A percentile compares a stretch with the other conserved stretches of the same genome.
Conservation (phyloP, 2,797 vertebrate genomes). For the Falco peregrinus region DNA sequence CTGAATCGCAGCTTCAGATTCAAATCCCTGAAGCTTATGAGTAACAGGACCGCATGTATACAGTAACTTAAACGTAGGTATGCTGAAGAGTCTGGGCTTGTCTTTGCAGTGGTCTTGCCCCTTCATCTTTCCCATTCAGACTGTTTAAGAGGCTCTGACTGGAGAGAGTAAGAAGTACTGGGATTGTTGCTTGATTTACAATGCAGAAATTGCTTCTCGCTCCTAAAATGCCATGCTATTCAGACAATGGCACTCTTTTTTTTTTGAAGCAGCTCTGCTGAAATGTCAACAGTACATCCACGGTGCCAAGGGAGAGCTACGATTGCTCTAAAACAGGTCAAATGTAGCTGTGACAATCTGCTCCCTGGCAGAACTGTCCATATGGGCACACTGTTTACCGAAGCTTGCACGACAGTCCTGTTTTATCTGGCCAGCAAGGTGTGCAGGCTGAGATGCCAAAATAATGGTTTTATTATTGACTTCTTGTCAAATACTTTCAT, state of each 20-base stretch:
- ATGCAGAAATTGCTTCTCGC: not conserved
- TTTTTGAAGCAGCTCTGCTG: not conserved
- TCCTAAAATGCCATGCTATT: not conserved
- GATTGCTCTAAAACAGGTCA: constrained; percentile 29
- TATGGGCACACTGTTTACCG: constrained; percentile 1
- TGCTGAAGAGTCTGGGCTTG: not conserved
- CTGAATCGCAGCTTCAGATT: not conserved
- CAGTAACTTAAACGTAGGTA: not conserved
- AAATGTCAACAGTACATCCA: constrained; percentile 8
- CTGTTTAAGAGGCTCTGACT: not conserved
- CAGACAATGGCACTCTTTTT: not conserved
- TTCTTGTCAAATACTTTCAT: not conserved
- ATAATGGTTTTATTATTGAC: not conserved
- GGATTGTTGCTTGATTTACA: not conserved
- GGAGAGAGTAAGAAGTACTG: not conserved
- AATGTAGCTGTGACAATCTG: constrained; percentile 26
- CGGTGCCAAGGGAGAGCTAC: not conserved
- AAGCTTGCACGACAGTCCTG: not conserved
- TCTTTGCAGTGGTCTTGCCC: not conserved
- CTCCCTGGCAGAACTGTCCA: not conserved
- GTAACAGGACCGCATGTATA: not conserved
- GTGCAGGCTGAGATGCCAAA: not conserved
- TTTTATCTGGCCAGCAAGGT: constrained; percentile 24
- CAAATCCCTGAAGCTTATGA: not conserved
- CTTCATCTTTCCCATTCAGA: not conserved